phyloP scores from a whole-genome alignment of 2,888 invertebrate species.

The Embidobia sp. region DNA sequence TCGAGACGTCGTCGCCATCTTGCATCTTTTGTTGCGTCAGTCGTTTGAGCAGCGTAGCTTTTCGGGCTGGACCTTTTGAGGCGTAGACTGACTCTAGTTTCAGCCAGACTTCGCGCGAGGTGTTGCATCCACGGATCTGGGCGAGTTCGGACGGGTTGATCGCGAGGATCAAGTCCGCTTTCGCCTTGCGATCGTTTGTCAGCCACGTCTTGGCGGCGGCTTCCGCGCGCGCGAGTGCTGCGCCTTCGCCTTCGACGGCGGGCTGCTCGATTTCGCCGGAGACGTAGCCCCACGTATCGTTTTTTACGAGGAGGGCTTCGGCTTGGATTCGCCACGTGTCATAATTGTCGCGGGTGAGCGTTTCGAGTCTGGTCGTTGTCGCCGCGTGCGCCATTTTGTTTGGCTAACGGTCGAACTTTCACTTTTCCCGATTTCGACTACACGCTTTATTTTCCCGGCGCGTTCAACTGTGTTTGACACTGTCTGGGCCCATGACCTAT shows the following conservation, averaged over 20 bases:
- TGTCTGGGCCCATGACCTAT: too few relatives aligned
- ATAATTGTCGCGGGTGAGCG: not conserved
- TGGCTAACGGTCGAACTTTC: constrained; percentile 3
- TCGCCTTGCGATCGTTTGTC: not conserved
- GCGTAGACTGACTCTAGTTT: not conserved
- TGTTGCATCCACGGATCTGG: not conserved
- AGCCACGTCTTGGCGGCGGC: constrained; percentile 50
- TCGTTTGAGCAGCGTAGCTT: constrained; percentile 1
- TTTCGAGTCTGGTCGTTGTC: constrained; percentile 2
- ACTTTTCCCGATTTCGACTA: too few relatives aligned
- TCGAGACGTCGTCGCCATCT: constrained; percentile 47
- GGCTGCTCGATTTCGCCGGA: constrained; percentile 11
- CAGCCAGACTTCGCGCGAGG: not conserved
- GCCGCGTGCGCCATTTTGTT: constrained; percentile 16
- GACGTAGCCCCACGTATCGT: constrained; percentile 5
- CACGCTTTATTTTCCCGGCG: too few relatives aligned
- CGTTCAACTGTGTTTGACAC: too few relatives aligned
- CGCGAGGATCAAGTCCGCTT: not conserved
- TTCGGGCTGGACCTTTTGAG: not conserved
- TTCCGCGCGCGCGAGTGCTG: constrained; percentile 14
- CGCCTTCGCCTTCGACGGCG: constrained; percentile 7
- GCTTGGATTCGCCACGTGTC: not conserved
- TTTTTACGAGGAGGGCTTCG: not conserved
- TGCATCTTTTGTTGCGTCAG: not conserved
- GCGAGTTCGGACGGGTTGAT: not conserved